Percentiles rank a stretch among this genome's conserved stretches.
Conservation (phyloP, 64 coral and sea anemone genomes). For the Hydrozoanthus tunicans region DNA sequence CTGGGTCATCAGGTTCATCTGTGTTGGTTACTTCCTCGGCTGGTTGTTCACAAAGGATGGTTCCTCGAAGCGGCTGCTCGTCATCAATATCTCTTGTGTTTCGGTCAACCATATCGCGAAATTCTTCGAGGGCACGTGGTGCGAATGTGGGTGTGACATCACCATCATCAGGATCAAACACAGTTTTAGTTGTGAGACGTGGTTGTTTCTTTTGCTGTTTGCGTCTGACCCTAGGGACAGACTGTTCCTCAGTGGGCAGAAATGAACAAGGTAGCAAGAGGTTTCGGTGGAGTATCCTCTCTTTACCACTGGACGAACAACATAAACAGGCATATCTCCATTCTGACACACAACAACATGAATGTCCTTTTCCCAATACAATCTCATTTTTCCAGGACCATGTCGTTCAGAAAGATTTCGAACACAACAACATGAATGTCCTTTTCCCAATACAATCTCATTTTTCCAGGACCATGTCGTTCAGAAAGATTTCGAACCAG, state of each 20-base stretch:
- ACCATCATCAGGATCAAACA: conserved; percentile 21
- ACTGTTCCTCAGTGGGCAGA: conserved; percentile 19
- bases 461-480: conserved; percentile 17
- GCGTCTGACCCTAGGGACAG: not conserved
- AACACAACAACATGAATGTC: conserved; percentile 52
- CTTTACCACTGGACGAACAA: not conserved
- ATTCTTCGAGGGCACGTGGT: conserved; percentile 13
- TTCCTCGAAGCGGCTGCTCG: conserved; percentile 16
- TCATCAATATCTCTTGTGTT: conserved; percentile 19
- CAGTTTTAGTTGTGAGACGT: not conserved
- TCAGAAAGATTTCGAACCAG: conserved; percentile 50
- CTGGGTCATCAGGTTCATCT: conserved; percentile 26
- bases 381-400: conserved; percentile 45
- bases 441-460: conserved; percentile 50
- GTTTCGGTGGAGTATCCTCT: conserved; percentile 51
- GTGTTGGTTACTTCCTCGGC: not conserved
- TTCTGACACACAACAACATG: conserved; percentile 55
- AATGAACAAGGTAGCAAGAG: conserved; percentile 45
- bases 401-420: not conserved
- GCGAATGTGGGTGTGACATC: not conserved
- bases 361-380: conserved; percentile 43
- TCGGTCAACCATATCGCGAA: conserved; percentile 25
- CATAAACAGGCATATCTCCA: conserved; percentile 55
- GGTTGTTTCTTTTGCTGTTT: not conserved
- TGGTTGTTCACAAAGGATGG: conserved; percentile 1